Percentiles rank a stretch among this genome's conserved stretches.
These are phyloP conservation scores for Rhyacichthys aspro DNA, from an alignment of 2,797 vertebrate species.

Conservation along the genomic window DNA sequence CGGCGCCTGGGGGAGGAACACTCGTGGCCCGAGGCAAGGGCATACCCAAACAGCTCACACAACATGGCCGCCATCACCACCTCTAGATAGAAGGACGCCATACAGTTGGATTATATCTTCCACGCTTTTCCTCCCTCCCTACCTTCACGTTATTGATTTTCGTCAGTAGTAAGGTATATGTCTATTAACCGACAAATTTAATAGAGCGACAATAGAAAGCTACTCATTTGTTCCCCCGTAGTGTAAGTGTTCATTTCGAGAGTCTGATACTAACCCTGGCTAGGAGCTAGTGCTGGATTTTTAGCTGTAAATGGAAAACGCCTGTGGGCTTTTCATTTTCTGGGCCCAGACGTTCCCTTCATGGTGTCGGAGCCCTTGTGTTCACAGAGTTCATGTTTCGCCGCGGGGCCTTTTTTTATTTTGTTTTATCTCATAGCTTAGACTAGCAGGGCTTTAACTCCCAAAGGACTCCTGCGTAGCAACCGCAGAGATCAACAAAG, in stretches of 20 bases:
- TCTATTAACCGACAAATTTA: conserved; percentile 79
- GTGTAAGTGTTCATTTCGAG: conserved; percentile 96
- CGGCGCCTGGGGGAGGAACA: conserved; percentile 91
- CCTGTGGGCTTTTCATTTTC: conserved; percentile 99
- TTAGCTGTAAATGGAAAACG: conserved; percentile 99
- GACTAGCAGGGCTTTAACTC: conserved; percentile 97
- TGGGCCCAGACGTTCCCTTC: conserved; percentile 99
- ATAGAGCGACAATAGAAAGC: conserved; percentile 79
- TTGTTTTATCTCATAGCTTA: conserved; percentile 98
- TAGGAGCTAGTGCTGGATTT: conserved; percentile 98
- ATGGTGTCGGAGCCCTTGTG: conserved; percentile 99
- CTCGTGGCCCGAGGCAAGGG: conserved; percentile 91
- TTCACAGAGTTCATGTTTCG: conserved; percentile 99
- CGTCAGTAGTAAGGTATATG: conserved; percentile 74
- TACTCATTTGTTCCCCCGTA: conserved; percentile 78
- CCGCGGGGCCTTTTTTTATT: conserved; percentile 91
- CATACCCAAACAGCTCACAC: conserved; percentile 82
- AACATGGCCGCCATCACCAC: conserved; percentile 69
- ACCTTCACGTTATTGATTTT: conserved; percentile 74
- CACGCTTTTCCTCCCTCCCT: conserved; percentile 5
- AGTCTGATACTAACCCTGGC: conserved; percentile 99
- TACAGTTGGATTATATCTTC: conserved; percentile 44
- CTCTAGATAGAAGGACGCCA: conserved; percentile 58
- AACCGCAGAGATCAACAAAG: conserved; percentile 99
- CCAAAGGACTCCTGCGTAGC: conserved; percentile 97